Evolutionary conservation across 2,888 invertebrate species (phyloP).

Genomic region (Pycnomerus fuliginosus): DNA sequence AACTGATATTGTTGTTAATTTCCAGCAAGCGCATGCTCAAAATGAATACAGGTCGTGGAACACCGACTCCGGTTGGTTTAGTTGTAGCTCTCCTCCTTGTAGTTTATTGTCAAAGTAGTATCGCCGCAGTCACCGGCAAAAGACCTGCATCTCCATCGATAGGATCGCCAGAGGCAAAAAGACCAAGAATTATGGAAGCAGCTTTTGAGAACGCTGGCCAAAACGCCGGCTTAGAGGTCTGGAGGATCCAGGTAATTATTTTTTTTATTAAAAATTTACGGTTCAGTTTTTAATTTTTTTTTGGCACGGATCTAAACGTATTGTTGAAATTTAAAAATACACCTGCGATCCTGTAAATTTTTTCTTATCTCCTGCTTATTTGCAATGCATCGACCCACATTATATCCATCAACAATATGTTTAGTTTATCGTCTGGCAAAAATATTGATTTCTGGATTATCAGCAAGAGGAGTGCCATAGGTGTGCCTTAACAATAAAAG

Average conservation of each 20-base stretch:
- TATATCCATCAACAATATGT: background rate
- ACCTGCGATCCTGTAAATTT: background rate
- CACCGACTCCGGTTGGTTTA: conserved; percentile 4
- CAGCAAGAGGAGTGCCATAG: too few species aligned
- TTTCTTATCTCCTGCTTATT: background rate
- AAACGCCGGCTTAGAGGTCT: conserved; percentile 69
- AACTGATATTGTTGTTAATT: too few species aligned
- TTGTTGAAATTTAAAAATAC: background rate
- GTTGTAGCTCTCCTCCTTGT: conserved; percentile 16
- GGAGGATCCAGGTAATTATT: conserved; percentile 77
- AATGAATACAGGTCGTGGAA: conserved; percentile 11
- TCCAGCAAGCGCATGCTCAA: conserved; percentile 32
- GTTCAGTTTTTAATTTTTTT: conserved; percentile 4
- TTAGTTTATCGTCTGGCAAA: background rate
- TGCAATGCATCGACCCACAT: background rate
- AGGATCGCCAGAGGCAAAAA: conserved; percentile 24
- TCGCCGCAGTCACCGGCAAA: conserved; percentile 17
- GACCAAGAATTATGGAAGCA: conserved; percentile 56
- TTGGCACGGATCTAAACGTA: background rate
- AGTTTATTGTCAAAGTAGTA: conserved; percentile 22
- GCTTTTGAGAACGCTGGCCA: conserved; percentile 73
- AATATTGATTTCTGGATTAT: background rate
- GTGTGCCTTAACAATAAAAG: too few species aligned
- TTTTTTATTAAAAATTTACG: background rate
- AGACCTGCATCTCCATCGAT: conserved; percentile 19